Conservation (phyloP, 2,888 invertebrate species). For the Leucania comma region DNA sequence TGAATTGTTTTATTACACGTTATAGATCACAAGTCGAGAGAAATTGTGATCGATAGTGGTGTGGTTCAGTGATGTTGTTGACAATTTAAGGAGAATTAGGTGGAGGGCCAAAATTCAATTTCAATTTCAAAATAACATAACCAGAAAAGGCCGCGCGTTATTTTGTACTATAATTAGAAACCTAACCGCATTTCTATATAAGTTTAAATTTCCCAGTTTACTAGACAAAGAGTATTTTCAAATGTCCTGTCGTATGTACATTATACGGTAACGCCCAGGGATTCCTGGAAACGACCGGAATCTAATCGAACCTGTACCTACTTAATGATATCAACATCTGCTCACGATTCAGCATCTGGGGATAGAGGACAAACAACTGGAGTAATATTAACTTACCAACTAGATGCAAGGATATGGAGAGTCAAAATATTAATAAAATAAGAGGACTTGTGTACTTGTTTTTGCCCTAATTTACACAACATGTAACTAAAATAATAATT, state of each 20-base stretch:
- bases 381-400: not conserved
- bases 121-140: too few relatives aligned
- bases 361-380: not conserved
- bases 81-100: too few relatives aligned
- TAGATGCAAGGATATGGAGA: not conserved
- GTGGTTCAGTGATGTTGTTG: too few relatives aligned
- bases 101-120: too few relatives aligned
- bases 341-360: not conserved
- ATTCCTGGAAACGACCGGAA: not conserved
- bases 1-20: too few relatives aligned
- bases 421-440: not conserved
- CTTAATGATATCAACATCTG: not conserved
- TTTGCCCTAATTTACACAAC: too few relatives aligned
- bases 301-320: slow-evolving; percentile 1
- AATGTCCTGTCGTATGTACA: not conserved
- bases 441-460: not conserved
- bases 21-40: too few relatives aligned
- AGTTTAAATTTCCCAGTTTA: not conserved
- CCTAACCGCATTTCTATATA: not conserved
- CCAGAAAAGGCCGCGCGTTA: too few relatives aligned
- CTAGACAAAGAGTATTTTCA: not conserved
- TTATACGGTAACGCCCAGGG: not conserved
- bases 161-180: not conserved
- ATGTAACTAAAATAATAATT: too few relatives aligned
- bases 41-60: too few relatives aligned